A percentile compares a stretch with the other conserved stretches of the same genome.
Conservation (phyloP, 2,888 invertebrate species). For the Idaea straminata region DNA sequence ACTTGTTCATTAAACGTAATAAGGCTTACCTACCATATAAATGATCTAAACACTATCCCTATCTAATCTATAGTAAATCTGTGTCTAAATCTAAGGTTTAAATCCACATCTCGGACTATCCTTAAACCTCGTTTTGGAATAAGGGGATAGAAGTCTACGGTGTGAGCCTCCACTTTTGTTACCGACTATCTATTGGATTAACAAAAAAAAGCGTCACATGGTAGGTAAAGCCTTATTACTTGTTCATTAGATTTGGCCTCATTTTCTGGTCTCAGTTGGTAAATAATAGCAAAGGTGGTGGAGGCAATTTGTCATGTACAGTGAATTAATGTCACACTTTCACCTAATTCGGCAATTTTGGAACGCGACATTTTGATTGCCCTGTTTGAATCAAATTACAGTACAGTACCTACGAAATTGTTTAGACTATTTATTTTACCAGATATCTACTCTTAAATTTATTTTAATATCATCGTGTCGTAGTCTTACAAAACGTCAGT, state of each 20-base stretch:
- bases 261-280: constrained; percentile 34
- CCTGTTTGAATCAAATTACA: constrained; percentile 40
- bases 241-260: constrained; percentile 53
- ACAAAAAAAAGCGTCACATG: too few species aligned
- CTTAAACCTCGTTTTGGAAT: too few species aligned
- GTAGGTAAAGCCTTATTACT: constrained; percentile 33
- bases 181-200: too few species aligned
- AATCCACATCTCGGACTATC: too few species aligned
- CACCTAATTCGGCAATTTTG: constrained; percentile 67
- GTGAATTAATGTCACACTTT: constrained; percentile 71
- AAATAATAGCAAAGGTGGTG: constrained; percentile 49
- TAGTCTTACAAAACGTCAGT: background rate
- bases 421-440: background rate
- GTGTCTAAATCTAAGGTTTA: too few species aligned
- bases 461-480: background rate
- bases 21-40: too few species aligned
- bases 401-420: constrained; percentile 34
- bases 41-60: too few species aligned
- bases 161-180: too few species aligned
- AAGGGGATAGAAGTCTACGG: too few species aligned
- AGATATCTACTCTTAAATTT: background rate
- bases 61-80: too few species aligned
- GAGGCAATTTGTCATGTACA: constrained; percentile 71
- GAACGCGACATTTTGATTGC: constrained; percentile 61
- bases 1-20: constrained; percentile 52